Percentiles rank a stretch among this genome's conserved stretches.
These are phyloP conservation scores for Acestrorhynchus altus DNA, from an alignment of 2,797 vertebrate species.

Conservation along the genomic window DNA sequence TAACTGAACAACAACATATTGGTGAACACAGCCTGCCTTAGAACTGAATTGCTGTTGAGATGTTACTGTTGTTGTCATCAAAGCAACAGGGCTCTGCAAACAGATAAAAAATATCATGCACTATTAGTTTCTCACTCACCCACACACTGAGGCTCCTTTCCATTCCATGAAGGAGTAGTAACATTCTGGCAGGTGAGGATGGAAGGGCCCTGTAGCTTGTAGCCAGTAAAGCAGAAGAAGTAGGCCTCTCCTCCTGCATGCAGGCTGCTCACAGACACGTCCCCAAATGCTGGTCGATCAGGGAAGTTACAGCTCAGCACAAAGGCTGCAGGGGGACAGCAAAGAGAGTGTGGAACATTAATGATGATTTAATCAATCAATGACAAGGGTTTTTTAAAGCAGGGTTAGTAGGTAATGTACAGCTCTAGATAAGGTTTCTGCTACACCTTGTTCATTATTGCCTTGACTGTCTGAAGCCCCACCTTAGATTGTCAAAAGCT, in stretches of 20 bases:
- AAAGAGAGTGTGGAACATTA: not conserved
- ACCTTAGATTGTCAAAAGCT: not conserved
- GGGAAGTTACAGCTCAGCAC: conserved; percentile 91
- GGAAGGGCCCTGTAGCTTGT: conserved; percentile 83
- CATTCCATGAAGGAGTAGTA: conserved; percentile 92
- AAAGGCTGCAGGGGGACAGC: conserved; percentile 74
- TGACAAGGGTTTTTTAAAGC: not conserved
- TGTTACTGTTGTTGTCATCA: not conserved
- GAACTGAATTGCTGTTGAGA: not conserved
- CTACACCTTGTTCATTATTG: not conserved
- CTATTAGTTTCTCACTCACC: conserved; percentile 73
- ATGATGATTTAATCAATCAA: not conserved
- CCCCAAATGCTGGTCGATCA: conserved; percentile 81
- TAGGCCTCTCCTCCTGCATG: conserved; percentile 89
- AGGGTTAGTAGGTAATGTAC: not conserved
- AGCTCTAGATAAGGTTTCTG: too few species aligned
- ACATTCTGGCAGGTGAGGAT: conserved; percentile 87
- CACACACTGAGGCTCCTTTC: conserved; percentile 83
- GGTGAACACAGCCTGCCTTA: not conserved
- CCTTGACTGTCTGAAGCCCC: not conserved
- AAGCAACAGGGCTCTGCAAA: not conserved
- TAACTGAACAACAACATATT: not conserved
- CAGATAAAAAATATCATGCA: not conserved
- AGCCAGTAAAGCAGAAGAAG: conserved; percentile 89
- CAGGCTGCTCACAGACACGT: conserved; percentile 89